A percentile compares a stretch with the other conserved stretches of the same genome.
phyloP scores from a whole-genome alignment of 2,888 invertebrate species.

The Camptogramma bilineatum region DNA sequence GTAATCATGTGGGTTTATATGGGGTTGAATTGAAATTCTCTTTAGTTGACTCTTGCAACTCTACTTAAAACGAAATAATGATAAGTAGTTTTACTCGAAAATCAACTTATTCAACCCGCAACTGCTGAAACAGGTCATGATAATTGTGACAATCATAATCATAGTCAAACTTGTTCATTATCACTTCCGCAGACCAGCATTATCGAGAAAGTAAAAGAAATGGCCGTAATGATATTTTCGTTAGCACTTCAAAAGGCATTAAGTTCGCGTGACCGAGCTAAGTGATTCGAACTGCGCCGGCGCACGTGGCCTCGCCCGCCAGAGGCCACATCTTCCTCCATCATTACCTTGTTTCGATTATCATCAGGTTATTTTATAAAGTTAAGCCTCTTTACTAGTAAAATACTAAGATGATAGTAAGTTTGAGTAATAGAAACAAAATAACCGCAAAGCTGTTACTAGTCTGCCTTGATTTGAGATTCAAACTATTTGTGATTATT shows the following conservation, averaged over 20 bases:
- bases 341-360: slow-evolving; percentile 61
- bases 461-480: not conserved
- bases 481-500: not conserved
- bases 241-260: slow-evolving; percentile 51
- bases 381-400: not conserved
- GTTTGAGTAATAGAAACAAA: not conserved
- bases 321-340: slow-evolving; percentile 73
- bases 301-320: slow-evolving; percentile 57
- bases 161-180: slow-evolving; percentile 10
- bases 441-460: not conserved
- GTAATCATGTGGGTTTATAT: too few species aligned
- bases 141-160: not conserved
- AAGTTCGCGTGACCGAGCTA: slow-evolving; percentile 58
- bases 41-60: too few species aligned
- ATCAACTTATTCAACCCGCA: too few species aligned
- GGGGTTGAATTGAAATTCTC: too few species aligned
- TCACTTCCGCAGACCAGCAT: slow-evolving; percentile 11
- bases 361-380: slow-evolving; percentile 46
- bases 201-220: slow-evolving; percentile 41
- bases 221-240: slow-evolving; percentile 45
- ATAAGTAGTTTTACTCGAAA: too few species aligned
- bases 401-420: slow-evolving; percentile 4
- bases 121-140: too few species aligned
- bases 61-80: too few species aligned
- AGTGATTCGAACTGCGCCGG: slow-evolving; percentile 51